phyloP scores from a whole-genome alignment of 2,797 vertebrate species.

The Danio choprae region DNA sequence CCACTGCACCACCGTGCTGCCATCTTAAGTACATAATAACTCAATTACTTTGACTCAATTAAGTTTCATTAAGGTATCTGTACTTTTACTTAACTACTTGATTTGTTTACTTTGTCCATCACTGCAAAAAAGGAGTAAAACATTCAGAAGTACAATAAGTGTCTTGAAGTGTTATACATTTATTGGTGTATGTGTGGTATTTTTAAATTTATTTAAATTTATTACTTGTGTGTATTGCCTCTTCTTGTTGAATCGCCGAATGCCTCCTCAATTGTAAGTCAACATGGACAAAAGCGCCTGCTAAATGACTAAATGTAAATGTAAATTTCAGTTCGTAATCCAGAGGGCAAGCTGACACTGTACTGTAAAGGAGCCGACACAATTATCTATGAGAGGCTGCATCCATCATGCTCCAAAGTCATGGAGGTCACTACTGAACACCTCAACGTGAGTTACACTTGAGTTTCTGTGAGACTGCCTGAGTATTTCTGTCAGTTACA shows the following conservation, averaged over 20 bases:
- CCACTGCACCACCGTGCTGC: too few species aligned
- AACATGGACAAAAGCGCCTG: too few species aligned
- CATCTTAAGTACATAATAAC: too few species aligned
- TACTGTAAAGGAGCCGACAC: slow-evolving; percentile 97
- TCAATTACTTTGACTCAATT: background rate
- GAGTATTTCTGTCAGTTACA: slow-evolving; percentile 4
- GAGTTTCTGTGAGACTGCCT: background rate
- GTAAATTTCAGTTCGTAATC: slow-evolving; percentile 85
- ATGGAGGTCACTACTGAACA: slow-evolving; percentile 82
- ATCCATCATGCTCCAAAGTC: slow-evolving; percentile 80
- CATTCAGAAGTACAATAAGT: background rate
- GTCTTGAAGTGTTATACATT: background rate
- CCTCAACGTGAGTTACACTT: slow-evolving; percentile 82
- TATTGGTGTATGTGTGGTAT: slow-evolving; percentile 32
- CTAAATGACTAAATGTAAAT: too few species aligned
- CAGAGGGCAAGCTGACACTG: slow-evolving; percentile 83
- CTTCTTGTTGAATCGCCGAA: too few species aligned
- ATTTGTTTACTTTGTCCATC: background rate
- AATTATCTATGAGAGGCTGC: slow-evolving; percentile 86
- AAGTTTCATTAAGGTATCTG: background rate
- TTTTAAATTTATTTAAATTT: too few species aligned
- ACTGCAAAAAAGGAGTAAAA: background rate
- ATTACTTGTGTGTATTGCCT: too few species aligned
- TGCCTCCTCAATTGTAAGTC: too few species aligned
- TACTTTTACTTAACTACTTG: background rate